Evolutionary conservation across 2,113 vertebrate species (phyloP), one percentile per base, ranked within the genome.

Genomic region (Phalacrocorax pelagicus): DNA sequence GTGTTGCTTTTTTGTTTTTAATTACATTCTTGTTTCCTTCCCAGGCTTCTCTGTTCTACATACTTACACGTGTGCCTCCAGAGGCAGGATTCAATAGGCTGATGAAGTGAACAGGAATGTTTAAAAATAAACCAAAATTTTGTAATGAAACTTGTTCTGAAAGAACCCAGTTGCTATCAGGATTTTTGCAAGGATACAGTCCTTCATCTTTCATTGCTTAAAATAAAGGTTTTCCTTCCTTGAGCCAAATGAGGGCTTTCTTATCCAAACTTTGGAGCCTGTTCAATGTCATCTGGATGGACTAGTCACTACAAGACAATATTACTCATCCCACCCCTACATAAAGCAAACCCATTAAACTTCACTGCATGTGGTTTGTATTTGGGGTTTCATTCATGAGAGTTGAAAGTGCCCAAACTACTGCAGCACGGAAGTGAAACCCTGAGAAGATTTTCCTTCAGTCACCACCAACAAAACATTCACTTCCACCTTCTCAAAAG

Each of bases 1-100:
- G 90, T 93, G 93, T 94, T 94, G 94, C 90, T 90, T 96, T 96
- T 94, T 97, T 97, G 96, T 96, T 97, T 97, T 96, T 96, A 97
- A 97, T 97, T 97, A 96, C 92, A 88, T 94, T 94, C 90, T 94
- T 96, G 85, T 94, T 96, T 96, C 79, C 87, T 96, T 97, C 96
- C 96, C 92, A 96, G 96, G 96, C 96, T 94, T 96, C 79, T 96
- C 42, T 94, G n/a, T 86, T 94, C 87, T 80, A 85, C 70, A 54
- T 92, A 90, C 89, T 96, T 85, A 79, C 91, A 95, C 4, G 1
- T 95, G 93, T 82, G 84, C 71, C 90, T 92, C 87, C 10, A 4
- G 96, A 96, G 81, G 78, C 66, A 95, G 79, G 66, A 90, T 93
- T 95, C 93, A 96, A 92, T 88, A 96, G 86, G 38, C 46, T 66